Percentiles rank a stretch among this genome's conserved stretches.
Conservation (phyloP, 2,797 vertebrate species). For the Miichthys miiuy region DNA sequence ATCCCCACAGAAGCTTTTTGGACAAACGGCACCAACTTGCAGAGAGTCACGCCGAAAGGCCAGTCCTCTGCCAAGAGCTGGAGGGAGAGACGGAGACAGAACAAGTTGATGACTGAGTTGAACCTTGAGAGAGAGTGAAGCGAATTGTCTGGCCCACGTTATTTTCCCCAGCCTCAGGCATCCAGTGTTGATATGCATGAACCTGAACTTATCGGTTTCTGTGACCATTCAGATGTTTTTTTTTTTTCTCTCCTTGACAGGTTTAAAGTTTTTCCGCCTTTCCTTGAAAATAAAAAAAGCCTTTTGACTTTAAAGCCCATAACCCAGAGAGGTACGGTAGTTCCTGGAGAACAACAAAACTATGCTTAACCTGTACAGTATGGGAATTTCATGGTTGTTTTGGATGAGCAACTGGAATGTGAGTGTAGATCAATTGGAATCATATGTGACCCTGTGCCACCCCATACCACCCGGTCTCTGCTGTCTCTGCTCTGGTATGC, state of each 20-base stretch:
- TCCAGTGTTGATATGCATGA: constrained; percentile 27
- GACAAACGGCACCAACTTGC: constrained; percentile 96
- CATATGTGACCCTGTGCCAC: constrained; percentile 62
- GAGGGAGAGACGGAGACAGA: constrained; percentile 29
- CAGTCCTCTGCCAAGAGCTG: constrained; percentile 95
- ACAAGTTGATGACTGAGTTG: constrained; percentile 13
- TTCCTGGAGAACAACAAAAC: constrained; percentile 30
- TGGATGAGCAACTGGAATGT: constrained; percentile 46
- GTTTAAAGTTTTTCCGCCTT: constrained; percentile 20
- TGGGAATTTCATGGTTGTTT: constrained; percentile 34
- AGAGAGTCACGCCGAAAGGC: constrained; percentile 95
- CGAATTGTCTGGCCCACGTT: constrained; percentile 28
- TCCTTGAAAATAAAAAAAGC: background rate
- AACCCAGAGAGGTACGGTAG: background rate
- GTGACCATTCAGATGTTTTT: background rate
- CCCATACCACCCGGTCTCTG: constrained; percentile 37
- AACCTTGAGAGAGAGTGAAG: constrained; percentile 30
- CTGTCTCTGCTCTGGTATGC: constrained; percentile 66
- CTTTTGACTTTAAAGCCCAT: constrained; percentile 5
- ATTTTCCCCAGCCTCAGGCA: constrained; percentile 22
- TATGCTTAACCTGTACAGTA: constrained; percentile 21
- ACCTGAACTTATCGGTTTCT: constrained; percentile 29
- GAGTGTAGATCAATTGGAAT: constrained; percentile 61
- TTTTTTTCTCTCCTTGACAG: background rate
- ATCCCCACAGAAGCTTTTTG: constrained; percentile 98